Percentiles rank a stretch among this genome's conserved stretches.
Conservation (phyloP, 1,140 invertebrate species). For the Drosophila ercepeae region DNA sequence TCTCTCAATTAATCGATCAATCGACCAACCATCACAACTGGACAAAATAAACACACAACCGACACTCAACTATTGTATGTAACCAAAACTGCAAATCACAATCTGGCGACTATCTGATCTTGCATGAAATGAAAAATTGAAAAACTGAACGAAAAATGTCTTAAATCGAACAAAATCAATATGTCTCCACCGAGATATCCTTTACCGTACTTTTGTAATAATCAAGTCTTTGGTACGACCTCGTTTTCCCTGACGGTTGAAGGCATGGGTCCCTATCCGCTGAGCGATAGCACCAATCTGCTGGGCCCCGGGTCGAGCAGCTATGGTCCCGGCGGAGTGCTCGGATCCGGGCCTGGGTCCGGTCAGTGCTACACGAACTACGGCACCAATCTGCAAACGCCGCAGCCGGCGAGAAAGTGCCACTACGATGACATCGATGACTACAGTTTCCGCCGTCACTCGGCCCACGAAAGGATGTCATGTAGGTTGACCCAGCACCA, state of each 20-base stretch:
- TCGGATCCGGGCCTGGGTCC: constrained; percentile 31
- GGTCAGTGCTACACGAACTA: constrained; percentile 82
- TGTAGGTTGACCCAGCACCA: constrained; percentile 63
- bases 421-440: constrained; percentile 80
- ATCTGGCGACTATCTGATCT: constrained; percentile 59
- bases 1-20: constrained; percentile 36
- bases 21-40: constrained; percentile 33
- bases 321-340: constrained; percentile 38
- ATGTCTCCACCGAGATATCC: constrained; percentile 16
- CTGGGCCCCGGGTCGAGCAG: constrained; percentile 77
- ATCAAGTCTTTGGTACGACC: constrained; percentile 83
- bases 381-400: constrained; percentile 82
- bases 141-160: constrained; percentile 22
- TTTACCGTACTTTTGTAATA: constrained; percentile 38
- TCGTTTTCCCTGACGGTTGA: constrained; percentile 84
- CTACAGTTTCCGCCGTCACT: constrained; percentile 79
- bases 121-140: constrained; percentile 57
- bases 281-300: constrained; percentile 83
- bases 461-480: constrained; percentile 83
- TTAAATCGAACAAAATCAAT: constrained; percentile 4
- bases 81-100: constrained; percentile 52
- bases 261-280: constrained; percentile 84
- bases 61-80: constrained; percentile 63
- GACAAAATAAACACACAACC: constrained; percentile 31
- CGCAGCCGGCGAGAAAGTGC: constrained; percentile 81